Conservation (phyloP, 1,140 invertebrate genomes). For the Limonius californicus region DNA sequence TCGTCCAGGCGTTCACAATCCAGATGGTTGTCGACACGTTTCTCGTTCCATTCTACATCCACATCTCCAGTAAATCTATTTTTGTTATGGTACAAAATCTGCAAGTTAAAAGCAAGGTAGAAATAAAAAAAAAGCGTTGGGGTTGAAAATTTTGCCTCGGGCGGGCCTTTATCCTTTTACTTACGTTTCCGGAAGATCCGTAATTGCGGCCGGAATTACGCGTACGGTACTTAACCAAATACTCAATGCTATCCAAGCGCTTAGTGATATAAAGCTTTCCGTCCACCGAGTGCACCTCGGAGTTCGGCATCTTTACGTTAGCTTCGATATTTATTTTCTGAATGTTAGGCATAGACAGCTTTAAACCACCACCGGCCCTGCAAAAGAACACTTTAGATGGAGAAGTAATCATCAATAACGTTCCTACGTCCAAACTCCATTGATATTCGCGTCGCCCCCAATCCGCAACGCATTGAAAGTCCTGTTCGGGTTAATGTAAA, state of each 20-base stretch:
- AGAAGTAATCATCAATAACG: conserved; percentile 47
- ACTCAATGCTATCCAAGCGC: conserved; percentile 33
- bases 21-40: conserved; percentile 48
- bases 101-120: too few species aligned
- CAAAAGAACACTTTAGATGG: conserved; percentile 2
- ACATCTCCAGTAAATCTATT: conserved; percentile 50
- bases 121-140: too few species aligned
- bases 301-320: conserved; percentile 57
- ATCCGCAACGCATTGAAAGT: conserved; percentile 48
- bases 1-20: conserved; percentile 47
- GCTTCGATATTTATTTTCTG: conserved; percentile 52
- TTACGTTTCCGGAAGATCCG: conserved; percentile 36
- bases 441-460: conserved; percentile 54
- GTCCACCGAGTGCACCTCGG: conserved; percentile 57
- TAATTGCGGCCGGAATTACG: conserved; percentile 29
- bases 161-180: too few species aligned
- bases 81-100: conserved; percentile 27
- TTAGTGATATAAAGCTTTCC: conserved; percentile 49
- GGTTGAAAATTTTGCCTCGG: too few species aligned
- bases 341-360: conserved; percentile 48
- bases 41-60: conserved; percentile 49
- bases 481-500: conserved; percentile 52
- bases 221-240: conserved; percentile 37
- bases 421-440: conserved; percentile 53
- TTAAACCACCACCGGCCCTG: conserved; percentile 55